These are phyloP conservation scores for Lepidocyrtinus sp. DNA, from an alignment of 2,888 invertebrate species.

Conservation along the genomic window DNA sequence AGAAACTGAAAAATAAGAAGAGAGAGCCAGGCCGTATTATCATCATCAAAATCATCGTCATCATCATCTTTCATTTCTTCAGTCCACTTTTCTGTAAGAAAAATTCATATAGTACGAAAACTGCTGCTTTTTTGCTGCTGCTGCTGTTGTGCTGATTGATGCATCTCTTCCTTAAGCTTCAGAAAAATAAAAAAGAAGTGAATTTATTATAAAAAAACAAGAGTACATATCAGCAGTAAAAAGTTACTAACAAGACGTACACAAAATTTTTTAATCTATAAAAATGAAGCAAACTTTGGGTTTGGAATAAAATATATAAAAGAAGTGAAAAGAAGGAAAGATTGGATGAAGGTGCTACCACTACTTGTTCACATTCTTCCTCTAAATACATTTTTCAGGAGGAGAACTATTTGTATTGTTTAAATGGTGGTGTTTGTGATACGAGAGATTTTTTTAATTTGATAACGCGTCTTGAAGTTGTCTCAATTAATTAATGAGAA, in stretches of 20 bases:
- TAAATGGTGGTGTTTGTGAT: conserved; percentile 2
- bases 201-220: conserved; percentile 11
- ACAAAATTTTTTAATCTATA: conserved; percentile 17
- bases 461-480: neutral
- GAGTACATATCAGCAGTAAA: conserved; percentile 26
- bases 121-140: conserved; percentile 30
- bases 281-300: neutral
- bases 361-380: no score
- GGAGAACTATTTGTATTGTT: no score
- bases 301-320: neutral
- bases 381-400: no score
- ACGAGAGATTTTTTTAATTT: neutral
- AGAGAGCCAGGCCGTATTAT: conserved; percentile 42
- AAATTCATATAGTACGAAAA: conserved; percentile 15
- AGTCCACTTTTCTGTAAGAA: conserved; percentile 29
- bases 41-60: conserved; percentile 36
- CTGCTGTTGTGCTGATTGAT: conserved; percentile 26
- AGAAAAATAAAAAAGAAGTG: conserved; percentile 5
- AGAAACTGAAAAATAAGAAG: conserved; percentile 34
- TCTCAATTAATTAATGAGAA: no score
- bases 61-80: conserved; percentile 48
- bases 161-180: conserved; percentile 10
- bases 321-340: neutral
- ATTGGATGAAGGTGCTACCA: neutral
- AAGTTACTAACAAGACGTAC: conserved; percentile 25